Base-by-base conservation (phyloP, 2,797 vertebrate species). In the Toxotes lorentzi region DNA sequence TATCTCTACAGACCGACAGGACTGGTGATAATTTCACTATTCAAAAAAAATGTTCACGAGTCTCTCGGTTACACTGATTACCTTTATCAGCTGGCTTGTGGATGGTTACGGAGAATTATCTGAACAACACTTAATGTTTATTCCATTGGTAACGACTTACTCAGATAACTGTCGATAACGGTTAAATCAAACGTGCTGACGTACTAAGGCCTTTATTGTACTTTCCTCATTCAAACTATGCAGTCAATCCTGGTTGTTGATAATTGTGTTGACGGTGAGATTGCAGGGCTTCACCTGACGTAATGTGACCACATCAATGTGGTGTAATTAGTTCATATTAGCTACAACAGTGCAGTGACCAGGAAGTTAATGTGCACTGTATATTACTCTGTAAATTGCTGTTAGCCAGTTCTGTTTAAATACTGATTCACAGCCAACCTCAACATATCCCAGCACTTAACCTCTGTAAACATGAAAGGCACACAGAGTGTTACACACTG, bases 391-490 rank as follows among this genome's bases (percentile, higher is more conserved):
- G 40, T 72, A 63, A 77, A 76, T 74, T 69, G 54, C 61, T 68
- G 38, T 45, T 30, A 70, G 63, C 56, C 45, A 4, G 16, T 48
- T 79, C 50, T 81, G 54, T 81, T 79, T 51, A 68, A 91, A 85
- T 50, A 72, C 56, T 13, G 54, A 79, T 58, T 82, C 65, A 54
- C 63, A 78, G 68, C 75, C 41, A 65, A 81, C 63, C 79, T 84
- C 61, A 57, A 83, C 76, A 70, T 50, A 87, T 76, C 81, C n/a
- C n/a, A 78, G 73, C 76, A 73, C 79, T 90, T 89, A 81, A 90
- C 86, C 85, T 83, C 68, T 57, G 73, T 58, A 59, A 81, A 82
- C 82, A 79, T 65, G 59, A 76, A 77, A 56, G 35, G n/a, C 50
- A 59, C 73, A 65, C 79, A 83, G 35, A 74, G 66, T 80, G 81